Conservation (phyloP, 2,888 invertebrate genomes). For the Microplitis deprimator region DNA sequence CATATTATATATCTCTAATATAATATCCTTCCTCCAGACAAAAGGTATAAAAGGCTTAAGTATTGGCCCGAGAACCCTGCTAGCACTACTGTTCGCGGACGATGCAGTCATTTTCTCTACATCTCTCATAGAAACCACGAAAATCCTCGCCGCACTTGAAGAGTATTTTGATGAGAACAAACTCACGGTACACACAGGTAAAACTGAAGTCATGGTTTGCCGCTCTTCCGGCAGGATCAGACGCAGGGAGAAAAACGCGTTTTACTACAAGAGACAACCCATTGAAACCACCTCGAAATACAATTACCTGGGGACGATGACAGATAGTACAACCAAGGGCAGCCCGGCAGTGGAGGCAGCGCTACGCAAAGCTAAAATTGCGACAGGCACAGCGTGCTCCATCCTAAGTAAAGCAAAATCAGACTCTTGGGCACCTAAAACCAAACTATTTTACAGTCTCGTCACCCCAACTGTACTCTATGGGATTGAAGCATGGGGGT, state of each 20-base stretch:
- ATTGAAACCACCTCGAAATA: neutral
- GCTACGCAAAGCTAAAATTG: too few species aligned
- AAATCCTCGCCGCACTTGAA: neutral
- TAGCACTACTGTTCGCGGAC: neutral
- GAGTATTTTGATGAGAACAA: neutral
- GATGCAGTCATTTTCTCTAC: neutral
- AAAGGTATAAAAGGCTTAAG: neutral
- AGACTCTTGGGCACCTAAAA: too few species aligned
- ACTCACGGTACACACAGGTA: neutral
- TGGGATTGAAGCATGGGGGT: too few species aligned
- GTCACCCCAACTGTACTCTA: too few species aligned
- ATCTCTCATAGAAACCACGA: neutral
- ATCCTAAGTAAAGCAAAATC: too few species aligned
- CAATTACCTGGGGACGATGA: neutral
- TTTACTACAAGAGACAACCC: neutral
- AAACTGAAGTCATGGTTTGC: neutral
- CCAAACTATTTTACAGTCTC: too few species aligned
- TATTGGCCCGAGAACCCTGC: neutral
- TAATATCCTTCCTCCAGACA: neutral
- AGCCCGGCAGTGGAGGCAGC: neutral
- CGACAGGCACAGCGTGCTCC: too few species aligned
- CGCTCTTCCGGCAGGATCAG: neutral
- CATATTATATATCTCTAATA: too few species aligned
- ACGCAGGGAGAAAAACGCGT: neutral
- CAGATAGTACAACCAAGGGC: neutral